Evolutionary conservation across 2,888 invertebrate species (phyloP).

Genomic region (Mamestra brassicae): DNA sequence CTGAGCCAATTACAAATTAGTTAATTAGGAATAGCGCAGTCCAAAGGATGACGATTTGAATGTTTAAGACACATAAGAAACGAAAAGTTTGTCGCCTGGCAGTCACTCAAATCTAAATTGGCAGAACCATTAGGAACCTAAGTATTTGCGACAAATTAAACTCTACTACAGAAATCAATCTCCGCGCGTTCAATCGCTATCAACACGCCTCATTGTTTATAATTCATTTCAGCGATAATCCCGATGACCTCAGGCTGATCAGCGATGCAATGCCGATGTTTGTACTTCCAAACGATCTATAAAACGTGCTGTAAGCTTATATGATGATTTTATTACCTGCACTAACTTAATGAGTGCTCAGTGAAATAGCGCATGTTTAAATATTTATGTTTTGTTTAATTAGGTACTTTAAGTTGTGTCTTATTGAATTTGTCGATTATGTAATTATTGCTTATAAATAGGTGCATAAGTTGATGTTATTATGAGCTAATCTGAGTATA

Average conservation of each 20-base stretch:
- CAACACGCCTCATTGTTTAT: slow-evolving; percentile 33
- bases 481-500: not conserved
- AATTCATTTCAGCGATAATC: slow-evolving; percentile 67
- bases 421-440: not conserved
- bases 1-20: too few species aligned
- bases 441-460: too few species aligned
- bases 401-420: not conserved
- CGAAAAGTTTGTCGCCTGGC: too few species aligned
- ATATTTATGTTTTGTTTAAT: slow-evolving; percentile 3
- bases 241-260: slow-evolving; percentile 64
- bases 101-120: too few species aligned
- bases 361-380: not conserved
- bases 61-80: too few species aligned
- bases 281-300: slow-evolving; percentile 22
- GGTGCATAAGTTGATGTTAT: too few species aligned
- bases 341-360: slow-evolving; percentile 10
- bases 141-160: not conserved
- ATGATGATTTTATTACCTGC: slow-evolving; percentile 38
- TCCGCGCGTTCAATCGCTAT: slow-evolving; percentile 24
- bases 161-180: slow-evolving; percentile 17
- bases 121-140: too few species aligned
- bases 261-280: slow-evolving; percentile 57
- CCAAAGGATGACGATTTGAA: too few species aligned
- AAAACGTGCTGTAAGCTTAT: not conserved
- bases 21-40: too few species aligned